Conservation (phyloP, 2,113 vertebrate species). For the Rattus rattus region DNA sequence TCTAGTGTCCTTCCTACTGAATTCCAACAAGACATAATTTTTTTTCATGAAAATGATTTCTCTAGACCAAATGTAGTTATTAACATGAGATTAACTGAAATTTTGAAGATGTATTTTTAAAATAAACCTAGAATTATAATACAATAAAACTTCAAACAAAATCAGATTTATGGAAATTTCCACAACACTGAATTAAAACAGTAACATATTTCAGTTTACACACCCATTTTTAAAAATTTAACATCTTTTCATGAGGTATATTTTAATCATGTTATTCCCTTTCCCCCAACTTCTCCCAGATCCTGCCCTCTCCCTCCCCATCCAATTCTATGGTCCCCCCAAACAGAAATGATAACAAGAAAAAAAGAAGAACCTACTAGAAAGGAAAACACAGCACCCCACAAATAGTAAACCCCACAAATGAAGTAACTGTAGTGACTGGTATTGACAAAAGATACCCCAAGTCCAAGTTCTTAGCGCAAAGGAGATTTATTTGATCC, state of each 20-base stretch:
- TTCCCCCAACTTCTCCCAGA: not conserved
- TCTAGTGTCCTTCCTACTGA: not conserved
- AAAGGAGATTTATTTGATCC: not conserved
- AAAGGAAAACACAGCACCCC: not conserved
- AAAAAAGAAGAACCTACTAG: not conserved
- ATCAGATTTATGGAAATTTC: constrained; percentile 13
- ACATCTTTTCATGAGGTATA: not conserved
- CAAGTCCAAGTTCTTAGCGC: not conserved
- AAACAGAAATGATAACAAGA: not conserved
- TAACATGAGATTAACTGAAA: not conserved
- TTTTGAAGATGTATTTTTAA: constrained; percentile 33
- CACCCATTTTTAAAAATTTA: not conserved
- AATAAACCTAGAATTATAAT: not conserved
- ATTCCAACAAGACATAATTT: not conserved
- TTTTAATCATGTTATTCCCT: not conserved
- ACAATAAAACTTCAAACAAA: not conserved
- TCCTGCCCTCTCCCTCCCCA: not conserved
- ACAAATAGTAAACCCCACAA: not conserved
- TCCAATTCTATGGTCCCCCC: not conserved
- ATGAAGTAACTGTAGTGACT: not conserved
- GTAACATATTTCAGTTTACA: not conserved
- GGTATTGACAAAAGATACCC: not conserved
- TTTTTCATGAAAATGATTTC: constrained; percentile 20
- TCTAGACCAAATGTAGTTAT: not conserved
- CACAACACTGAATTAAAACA: not conserved